Evolutionary conservation across 2,888 invertebrate genomes (phyloP).

Genomic region (Mythimna loreyi): DNA sequence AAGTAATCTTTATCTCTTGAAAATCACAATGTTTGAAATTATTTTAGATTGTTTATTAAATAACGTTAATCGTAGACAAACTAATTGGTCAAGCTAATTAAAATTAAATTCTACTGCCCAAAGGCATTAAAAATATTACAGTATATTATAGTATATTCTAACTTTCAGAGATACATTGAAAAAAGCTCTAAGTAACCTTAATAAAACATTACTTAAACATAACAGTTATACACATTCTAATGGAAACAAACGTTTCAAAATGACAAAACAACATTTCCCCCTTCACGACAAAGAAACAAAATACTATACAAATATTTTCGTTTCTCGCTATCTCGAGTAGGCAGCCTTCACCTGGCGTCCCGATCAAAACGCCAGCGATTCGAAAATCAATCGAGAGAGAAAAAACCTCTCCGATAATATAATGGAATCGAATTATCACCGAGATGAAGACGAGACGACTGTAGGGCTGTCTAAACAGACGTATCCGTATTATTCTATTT

Average conservation of each 20-base stretch:
- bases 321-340: slow-evolving; percentile 56
- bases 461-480: slow-evolving; percentile 62
- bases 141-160: too few species aligned
- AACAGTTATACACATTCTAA: slow-evolving; percentile 16
- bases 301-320: slow-evolving; percentile 78
- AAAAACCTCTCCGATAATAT: slow-evolving; percentile 82
- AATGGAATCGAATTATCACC: slow-evolving; percentile 90
- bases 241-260: slow-evolving; percentile 26
- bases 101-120: too few species aligned
- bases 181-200: slow-evolving; percentile 11
- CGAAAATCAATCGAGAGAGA: slow-evolving; percentile 86
- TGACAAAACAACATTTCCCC: slow-evolving; percentile 49
- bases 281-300: slow-evolving; percentile 59
- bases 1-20: background rate
- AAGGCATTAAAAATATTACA: background rate
- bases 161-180: too few species aligned
- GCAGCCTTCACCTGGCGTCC: slow-evolving; percentile 74
- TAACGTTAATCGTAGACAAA: background rate
- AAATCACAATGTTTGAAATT: background rate
- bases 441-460: slow-evolving; percentile 82
- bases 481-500: slow-evolving; percentile 38
- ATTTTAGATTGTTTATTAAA: background rate
- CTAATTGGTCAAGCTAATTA: background rate
- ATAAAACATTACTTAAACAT: slow-evolving; percentile 21
- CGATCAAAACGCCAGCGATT: slow-evolving; percentile 68